These are phyloP conservation scores for Piliocolobus tephrosceles DNA, from an alignment of 2,113 vertebrate genomes.

Conservation along the genomic window DNA sequence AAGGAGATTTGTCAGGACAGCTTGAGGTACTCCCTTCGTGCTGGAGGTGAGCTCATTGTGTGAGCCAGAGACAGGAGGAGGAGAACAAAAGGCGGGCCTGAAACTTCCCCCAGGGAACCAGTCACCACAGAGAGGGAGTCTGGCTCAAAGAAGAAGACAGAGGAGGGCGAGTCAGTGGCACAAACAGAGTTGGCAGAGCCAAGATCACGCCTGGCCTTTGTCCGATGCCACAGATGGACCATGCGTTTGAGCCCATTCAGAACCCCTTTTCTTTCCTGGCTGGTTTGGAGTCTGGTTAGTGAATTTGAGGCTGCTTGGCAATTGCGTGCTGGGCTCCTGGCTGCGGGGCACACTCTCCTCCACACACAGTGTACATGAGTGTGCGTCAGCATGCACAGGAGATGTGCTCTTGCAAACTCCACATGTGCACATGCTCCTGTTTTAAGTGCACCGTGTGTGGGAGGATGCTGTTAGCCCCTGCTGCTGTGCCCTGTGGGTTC, in stretches of 20 bases:
- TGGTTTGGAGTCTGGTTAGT: background rate
- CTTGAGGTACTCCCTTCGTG: too few species aligned
- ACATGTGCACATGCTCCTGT: background rate
- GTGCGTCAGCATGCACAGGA: background rate
- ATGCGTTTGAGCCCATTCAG: fast-evolving
- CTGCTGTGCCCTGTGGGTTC: background rate
- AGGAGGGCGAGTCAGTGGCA: background rate
- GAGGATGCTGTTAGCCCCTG: background rate
- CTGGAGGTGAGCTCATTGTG: background rate
- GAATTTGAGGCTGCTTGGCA: background rate
- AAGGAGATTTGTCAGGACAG: background rate
- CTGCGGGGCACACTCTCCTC: fast-evolving
- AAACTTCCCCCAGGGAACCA: fast-evolving
- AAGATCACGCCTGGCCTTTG: fast-evolving
- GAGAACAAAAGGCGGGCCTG: background rate
- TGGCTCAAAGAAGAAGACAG: background rate
- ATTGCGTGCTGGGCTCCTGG: background rate
- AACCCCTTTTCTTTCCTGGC: background rate
- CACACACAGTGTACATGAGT: background rate
- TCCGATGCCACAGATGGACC: background rate
- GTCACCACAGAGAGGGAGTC: background rate
- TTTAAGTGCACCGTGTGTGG: background rate
- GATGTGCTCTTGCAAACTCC: background rate
- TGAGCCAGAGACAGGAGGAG: background rate
- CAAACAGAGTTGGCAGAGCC: fast-evolving